These are phyloP conservation scores for Lycaena phlaeas DNA, from an alignment of 2,888 invertebrate genomes.

Conservation along the genomic window DNA sequence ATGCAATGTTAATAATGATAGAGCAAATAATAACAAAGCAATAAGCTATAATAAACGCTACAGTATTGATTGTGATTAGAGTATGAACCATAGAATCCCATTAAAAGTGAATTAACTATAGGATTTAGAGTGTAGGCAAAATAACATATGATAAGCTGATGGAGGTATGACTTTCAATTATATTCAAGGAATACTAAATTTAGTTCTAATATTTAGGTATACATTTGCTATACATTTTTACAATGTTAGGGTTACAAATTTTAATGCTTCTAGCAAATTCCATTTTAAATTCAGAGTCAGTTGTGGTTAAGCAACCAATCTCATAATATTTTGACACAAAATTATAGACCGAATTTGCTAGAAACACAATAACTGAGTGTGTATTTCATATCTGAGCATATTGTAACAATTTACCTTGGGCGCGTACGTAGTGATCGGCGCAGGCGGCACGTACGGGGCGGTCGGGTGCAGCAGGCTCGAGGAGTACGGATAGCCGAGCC, in stretches of 20 bases:
- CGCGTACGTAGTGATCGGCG: constrained; percentile 88
- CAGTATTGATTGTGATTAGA: background rate
- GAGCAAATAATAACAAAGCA: constrained; percentile 52
- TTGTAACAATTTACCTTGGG: constrained; percentile 95
- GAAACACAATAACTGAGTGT: no score
- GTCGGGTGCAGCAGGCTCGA: constrained; percentile 86
- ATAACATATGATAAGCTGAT: constrained; percentile 1
- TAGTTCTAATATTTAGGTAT: no score
- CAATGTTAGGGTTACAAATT: no score
- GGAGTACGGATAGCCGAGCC: constrained; percentile 84
- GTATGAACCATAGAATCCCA: constrained; percentile 14
- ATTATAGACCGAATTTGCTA: no score
- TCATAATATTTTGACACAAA: no score
- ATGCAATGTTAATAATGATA: constrained; percentile 68
- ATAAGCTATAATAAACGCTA: constrained; percentile 26
- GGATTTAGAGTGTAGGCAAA: constrained; percentile 1
- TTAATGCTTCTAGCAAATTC: no score
- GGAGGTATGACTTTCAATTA: background rate
- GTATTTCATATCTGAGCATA: no score
- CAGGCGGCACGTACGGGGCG: constrained; percentile 91
- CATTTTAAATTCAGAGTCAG: no score
- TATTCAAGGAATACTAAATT: background rate
- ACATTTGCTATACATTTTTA: no score
- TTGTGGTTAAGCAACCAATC: no score
- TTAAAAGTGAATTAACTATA: background rate